Evolutionary conservation across 2,797 vertebrate genomes (phyloP).

Genomic region (Lagodon rhomboides): DNA sequence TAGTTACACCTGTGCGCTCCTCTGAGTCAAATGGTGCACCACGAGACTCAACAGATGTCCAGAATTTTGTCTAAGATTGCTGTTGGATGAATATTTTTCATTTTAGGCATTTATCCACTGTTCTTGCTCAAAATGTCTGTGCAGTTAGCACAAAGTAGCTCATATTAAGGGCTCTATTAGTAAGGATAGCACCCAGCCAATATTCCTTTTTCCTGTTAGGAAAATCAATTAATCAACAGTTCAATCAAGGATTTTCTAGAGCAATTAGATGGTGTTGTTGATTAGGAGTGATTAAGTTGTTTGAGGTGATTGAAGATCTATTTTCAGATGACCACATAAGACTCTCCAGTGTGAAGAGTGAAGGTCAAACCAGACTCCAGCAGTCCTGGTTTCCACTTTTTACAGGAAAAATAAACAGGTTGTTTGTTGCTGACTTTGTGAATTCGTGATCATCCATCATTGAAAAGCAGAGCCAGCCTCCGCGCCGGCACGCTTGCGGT

Average conservation of each 20-base stretch:
- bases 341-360: not conserved
- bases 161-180: not conserved
- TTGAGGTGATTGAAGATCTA: conserved; percentile 28
- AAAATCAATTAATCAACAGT: conserved; percentile 35
- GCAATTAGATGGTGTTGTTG: conserved; percentile 23
- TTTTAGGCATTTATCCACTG: not conserved
- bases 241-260: not conserved
- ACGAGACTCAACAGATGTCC: not conserved
- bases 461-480: conserved; percentile 18
- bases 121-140: not conserved
- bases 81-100: not conserved
- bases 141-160: not conserved
- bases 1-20: conserved; percentile 35
- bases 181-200: not conserved
- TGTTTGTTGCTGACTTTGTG: conserved; percentile 20
- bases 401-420: not conserved
- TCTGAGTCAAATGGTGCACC: not conserved
- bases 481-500: not conserved
- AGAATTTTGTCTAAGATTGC: not conserved
- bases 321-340: conserved; percentile 1
- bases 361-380: not conserved
- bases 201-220: conserved; percentile 4
- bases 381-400: not conserved
- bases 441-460: conserved; percentile 4
- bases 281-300: conserved; percentile 26